Percentiles rank a stretch among this genome's conserved stretches.
Evolutionary conservation across 2,888 invertebrate species (phyloP).

Genomic region (Pardosa pseudoannulata): DNA sequence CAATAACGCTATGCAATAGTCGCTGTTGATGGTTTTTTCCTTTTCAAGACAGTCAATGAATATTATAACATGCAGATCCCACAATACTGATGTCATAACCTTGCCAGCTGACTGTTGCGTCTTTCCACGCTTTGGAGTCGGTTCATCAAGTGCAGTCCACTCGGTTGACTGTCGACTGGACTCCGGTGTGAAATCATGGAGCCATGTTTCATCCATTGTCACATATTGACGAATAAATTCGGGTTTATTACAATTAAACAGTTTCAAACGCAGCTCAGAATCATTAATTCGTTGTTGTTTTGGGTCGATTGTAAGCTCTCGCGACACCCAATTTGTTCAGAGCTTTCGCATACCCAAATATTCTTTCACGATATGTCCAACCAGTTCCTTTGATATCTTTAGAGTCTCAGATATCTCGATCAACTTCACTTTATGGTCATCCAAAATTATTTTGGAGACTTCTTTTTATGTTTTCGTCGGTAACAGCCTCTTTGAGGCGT

Average conservation of each 20-base stretch:
- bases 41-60: slow-evolving; percentile 65
- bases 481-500: too few relatives aligned
- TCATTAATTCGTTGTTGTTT: neutral
- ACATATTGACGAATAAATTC: slow-evolving; percentile 73
- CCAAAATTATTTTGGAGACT: too few relatives aligned
- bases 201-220: slow-evolving; percentile 77
- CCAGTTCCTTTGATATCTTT: too few relatives aligned
- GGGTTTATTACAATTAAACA: slow-evolving; percentile 46
- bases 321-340: neutral
- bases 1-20: slow-evolving; percentile 56
- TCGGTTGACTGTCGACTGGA: slow-evolving; percentile 74
- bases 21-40: slow-evolving; percentile 56
- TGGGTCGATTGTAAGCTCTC: neutral
- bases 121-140: slow-evolving; percentile 38
- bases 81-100: slow-evolving; percentile 61
- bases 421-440: too few relatives aligned
- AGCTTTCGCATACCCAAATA: slow-evolving; percentile 9
- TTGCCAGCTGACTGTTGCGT: slow-evolving; percentile 38
- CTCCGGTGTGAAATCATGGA: slow-evolving; percentile 76
- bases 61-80: slow-evolving; percentile 56
- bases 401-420: too few relatives aligned
- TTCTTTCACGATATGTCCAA: slow-evolving; percentile 5
- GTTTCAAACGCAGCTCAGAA: neutral
- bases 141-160: slow-evolving; percentile 17
- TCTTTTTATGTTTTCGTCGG: too few relatives aligned